Evolutionary conservation across 2,113 vertebrate species (phyloP).

Genomic region (Vicugna pacos): DNA sequence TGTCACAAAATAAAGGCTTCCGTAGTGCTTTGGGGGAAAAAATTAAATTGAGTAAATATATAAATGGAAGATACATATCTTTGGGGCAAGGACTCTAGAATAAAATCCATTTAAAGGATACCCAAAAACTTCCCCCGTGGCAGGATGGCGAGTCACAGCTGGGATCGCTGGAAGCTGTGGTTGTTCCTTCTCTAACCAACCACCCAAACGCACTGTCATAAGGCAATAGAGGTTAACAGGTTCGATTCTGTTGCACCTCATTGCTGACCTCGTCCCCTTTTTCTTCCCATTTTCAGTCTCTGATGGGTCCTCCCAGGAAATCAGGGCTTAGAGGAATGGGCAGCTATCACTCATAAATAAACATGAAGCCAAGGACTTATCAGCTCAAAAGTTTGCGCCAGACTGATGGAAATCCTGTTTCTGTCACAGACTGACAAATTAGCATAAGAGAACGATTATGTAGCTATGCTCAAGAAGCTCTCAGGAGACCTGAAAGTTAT

Average conservation of each 20-base stretch:
- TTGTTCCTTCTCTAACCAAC: not conserved
- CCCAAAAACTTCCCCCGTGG: not conserved
- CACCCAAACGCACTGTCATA: not conserved
- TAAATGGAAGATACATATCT: not conserved
- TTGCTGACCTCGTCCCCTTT: not conserved
- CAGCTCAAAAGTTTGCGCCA: not conserved
- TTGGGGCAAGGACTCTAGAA: not conserved
- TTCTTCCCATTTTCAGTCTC: not conserved
- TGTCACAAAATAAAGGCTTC: not conserved
- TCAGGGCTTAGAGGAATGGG: not conserved
- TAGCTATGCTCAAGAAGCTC: not conserved
- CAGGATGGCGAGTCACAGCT: accelerated
- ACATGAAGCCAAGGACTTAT: not conserved
- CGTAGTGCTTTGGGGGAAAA: not conserved
- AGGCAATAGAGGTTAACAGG: not conserved
- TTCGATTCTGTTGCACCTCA: not conserved
- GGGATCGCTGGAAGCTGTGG: accelerated
- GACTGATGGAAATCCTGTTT: conserved; percentile 48
- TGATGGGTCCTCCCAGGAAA: not conserved
- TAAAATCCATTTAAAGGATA: not conserved
- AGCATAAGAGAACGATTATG: conserved; percentile 1
- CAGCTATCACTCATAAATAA: not conserved
- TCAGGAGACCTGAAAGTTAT: not conserved
- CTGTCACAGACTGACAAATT: conserved; percentile 46
- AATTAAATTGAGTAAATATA: not conserved